Conservation (phyloP, 1,140 invertebrate species). For the Asobara japonica region DNA sequence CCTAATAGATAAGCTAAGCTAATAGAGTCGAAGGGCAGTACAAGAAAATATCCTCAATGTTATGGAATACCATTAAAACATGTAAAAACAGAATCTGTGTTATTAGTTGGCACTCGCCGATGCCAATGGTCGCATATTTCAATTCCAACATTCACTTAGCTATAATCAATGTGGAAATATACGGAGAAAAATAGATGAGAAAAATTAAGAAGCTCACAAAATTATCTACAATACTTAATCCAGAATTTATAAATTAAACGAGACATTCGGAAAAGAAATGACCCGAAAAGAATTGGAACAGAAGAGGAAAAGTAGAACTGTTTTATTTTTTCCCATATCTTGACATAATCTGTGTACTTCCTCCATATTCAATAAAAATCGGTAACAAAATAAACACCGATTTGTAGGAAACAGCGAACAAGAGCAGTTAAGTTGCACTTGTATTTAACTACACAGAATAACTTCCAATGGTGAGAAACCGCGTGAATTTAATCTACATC, state of each 20-base stretch:
- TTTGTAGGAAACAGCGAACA: not conserved
- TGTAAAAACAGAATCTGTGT: slow-evolving; percentile 12
- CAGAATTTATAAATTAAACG: not conserved
- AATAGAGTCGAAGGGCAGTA: not conserved
- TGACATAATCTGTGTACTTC: too few species aligned
- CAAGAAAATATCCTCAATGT: too few species aligned
- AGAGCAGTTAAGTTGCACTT: slow-evolving; percentile 1
- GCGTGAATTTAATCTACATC: too few species aligned
- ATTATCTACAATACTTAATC: slow-evolving; percentile 31
- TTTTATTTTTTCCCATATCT: not conserved
- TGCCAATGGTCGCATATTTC: slow-evolving; percentile 48
- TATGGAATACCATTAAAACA: too few species aligned
- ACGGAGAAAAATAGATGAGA: not conserved
- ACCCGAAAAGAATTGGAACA: not conserved
- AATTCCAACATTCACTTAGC: slow-evolving; percentile 46
- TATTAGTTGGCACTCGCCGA: slow-evolving; percentile 40
- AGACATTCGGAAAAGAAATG: not conserved
- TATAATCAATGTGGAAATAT: slow-evolving; percentile 39
- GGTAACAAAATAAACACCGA: not conserved
- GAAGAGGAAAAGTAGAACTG: not conserved
- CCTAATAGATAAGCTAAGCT: not conserved
- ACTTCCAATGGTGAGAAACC: not conserved
- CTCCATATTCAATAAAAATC: not conserved
- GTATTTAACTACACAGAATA: not conserved
- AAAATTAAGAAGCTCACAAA: slow-evolving; percentile 33